Percentiles rank a stretch among this genome's conserved stretches.
phyloP scores from a whole-genome alignment of 2,113 vertebrate species.

The Poeciliopsis occidentalis region DNA sequence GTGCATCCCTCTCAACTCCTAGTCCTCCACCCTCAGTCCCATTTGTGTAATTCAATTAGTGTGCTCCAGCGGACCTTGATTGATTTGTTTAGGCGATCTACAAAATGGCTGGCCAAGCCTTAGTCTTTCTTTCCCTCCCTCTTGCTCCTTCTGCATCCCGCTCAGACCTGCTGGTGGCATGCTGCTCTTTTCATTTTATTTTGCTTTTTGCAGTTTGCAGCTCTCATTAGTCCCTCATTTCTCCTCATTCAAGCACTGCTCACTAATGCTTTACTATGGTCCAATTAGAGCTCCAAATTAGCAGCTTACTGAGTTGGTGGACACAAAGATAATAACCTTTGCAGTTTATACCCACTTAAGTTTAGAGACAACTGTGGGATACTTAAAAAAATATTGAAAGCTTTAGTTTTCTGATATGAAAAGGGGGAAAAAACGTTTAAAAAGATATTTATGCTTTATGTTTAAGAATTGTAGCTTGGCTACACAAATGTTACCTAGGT shows the following conservation, averaged over 20 bases:
- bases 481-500: neutral
- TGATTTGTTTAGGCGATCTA: slow-evolving; percentile 81
- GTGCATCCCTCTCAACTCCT: slow-evolving; percentile 9
- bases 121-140: slow-evolving; percentile 43
- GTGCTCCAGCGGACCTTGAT: slow-evolving; percentile 73
- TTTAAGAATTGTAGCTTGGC: neutral
- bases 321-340: slow-evolving; percentile 26
- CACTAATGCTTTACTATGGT: slow-evolving; percentile 2
- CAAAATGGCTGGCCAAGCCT: slow-evolving; percentile 69
- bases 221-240: slow-evolving; percentile 46
- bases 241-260: slow-evolving; percentile 15
- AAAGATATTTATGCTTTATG: neutral
- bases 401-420: neutral
- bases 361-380: neutral
- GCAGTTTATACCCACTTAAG: slow-evolving; percentile 3
- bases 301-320: slow-evolving; percentile 11
- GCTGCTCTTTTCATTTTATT: slow-evolving; percentile 54
- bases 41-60: slow-evolving; percentile 83
- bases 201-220: slow-evolving; percentile 31
- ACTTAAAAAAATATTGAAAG: neutral
- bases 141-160: slow-evolving; percentile 33
- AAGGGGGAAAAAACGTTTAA: neutral
- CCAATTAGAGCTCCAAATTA: slow-evolving; percentile 46
- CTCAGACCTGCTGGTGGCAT: slow-evolving; percentile 42
- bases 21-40: slow-evolving; percentile 48